Conservation (phyloP, 2,113 vertebrate species). For the Marmota flaviventris region DNA sequence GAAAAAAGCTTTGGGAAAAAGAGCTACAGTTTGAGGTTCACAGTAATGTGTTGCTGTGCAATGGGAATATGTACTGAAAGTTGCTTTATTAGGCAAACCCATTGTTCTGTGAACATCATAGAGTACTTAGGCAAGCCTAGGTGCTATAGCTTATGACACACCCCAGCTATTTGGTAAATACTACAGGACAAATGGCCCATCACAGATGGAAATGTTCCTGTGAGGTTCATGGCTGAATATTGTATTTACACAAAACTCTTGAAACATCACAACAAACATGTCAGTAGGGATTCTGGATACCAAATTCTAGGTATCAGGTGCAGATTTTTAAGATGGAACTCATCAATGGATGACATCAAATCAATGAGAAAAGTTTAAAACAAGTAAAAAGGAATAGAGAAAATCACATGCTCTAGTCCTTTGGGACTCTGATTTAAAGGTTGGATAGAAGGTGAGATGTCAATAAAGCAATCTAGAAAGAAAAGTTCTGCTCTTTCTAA, state of each 20-base stretch:
- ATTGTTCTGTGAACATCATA: background rate
- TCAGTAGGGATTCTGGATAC: background rate
- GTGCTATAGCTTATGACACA: background rate
- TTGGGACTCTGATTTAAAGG: background rate
- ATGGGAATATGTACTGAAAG: background rate
- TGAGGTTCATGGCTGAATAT: background rate
- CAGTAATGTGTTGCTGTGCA: background rate
- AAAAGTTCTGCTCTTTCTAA: rapidly evolving
- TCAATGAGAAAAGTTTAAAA: background rate
- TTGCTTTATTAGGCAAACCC: background rate
- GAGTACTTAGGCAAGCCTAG: background rate
- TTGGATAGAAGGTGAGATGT: background rate
- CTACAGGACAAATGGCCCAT: background rate
- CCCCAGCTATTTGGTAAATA: background rate
- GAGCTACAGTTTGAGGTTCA: background rate
- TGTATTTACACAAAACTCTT: background rate
- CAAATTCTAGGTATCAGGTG: background rate
- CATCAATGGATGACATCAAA: background rate
- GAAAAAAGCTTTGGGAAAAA: background rate
- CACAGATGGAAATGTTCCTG: background rate
- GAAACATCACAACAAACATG: background rate
- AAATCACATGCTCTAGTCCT: background rate
- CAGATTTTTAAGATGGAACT: background rate
- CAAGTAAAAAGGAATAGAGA: background rate
- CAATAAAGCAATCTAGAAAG: background rate